phyloP scores from a whole-genome alignment of 2,797 vertebrate species.

The Myotis planiceps region DNA sequence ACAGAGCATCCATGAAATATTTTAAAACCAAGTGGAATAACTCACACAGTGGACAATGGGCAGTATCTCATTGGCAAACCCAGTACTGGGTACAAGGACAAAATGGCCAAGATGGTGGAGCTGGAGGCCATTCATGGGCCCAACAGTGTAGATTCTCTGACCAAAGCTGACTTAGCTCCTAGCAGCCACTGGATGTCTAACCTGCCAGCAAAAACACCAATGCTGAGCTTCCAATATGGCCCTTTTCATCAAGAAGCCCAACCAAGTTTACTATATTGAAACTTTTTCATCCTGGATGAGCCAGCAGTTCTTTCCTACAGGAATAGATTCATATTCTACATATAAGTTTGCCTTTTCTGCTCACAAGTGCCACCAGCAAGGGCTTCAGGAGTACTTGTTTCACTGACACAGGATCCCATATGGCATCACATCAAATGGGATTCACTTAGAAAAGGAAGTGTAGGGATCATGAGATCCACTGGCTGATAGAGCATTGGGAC shows the following conservation, averaged over 20 bases:
- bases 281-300: background rate
- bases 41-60: background rate
- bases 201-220: background rate
- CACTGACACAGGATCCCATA: background rate
- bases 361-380: background rate
- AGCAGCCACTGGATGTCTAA: background rate
- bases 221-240: background rate
- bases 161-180: background rate
- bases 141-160: background rate
- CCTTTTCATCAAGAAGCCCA: background rate
- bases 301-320: background rate
- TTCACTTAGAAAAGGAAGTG: no score
- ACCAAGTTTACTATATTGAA: background rate
- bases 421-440: background rate
- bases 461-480: background rate
- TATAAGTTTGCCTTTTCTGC: background rate
- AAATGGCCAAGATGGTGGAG: background rate
- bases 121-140: background rate
- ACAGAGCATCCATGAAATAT: background rate
- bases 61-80: background rate
- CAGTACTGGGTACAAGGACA: background rate
- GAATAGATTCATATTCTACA: background rate
- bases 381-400: background rate
- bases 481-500: background rate
- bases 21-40: background rate